phyloP scores from a whole-genome alignment of 2,888 invertebrate genomes.

The Tethea ocularis region DNA sequence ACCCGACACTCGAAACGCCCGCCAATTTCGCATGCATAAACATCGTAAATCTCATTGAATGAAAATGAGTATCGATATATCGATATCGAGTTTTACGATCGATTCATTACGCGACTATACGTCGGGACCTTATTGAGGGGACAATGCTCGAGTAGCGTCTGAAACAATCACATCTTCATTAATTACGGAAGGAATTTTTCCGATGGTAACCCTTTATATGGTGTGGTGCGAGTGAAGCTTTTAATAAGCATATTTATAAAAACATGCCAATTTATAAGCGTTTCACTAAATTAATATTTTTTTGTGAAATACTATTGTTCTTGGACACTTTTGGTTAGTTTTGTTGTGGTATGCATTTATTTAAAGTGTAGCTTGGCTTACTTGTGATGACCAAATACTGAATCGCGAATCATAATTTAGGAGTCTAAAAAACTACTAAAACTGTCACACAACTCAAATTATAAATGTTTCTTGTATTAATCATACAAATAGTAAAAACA shows the following conservation, averaged over 20 bases:
- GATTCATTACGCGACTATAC: constrained; percentile 63
- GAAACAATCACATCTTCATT: constrained; percentile 70
- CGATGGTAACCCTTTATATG: constrained; percentile 45
- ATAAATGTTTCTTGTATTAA: no score
- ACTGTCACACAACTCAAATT: no score
- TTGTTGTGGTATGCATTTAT: not conserved
- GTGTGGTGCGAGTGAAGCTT: constrained; percentile 41
- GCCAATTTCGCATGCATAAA: constrained; percentile 74
- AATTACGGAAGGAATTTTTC: constrained; percentile 73
- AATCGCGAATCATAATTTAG: no score
- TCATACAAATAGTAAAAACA: no score
- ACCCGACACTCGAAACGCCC: constrained; percentile 70
- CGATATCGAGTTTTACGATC: constrained; percentile 68
- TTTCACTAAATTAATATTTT: not conserved
- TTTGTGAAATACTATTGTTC: not conserved
- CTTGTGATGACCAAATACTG: not conserved
- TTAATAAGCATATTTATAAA: constrained; percentile 30
- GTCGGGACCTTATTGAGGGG: constrained; percentile 58
- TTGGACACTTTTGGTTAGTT: not conserved
- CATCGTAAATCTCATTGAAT: constrained; percentile 78
- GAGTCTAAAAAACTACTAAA: no score
- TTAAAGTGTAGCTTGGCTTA: not conserved
- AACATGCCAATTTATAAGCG: constrained; percentile 1
- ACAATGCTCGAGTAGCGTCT: constrained; percentile 53
- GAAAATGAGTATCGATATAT: constrained; percentile 74